Conservation (phyloP, 2,113 vertebrate genomes). For the Hiodon alosoides region DNA sequence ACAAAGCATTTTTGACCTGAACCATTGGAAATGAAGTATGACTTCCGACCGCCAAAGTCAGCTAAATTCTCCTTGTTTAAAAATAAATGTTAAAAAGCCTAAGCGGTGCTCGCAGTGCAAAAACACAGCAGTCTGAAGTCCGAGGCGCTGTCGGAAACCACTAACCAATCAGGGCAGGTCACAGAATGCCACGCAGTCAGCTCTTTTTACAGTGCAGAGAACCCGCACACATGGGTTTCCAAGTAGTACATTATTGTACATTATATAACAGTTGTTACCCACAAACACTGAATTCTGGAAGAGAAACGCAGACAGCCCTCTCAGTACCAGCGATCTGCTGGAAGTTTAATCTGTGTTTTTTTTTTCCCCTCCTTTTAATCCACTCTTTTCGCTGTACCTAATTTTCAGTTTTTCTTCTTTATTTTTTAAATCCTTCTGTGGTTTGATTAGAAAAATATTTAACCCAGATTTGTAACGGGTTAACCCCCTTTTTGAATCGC, state of each 20-base stretch:
- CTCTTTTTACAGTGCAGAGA: no score
- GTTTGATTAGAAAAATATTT: constrained; percentile 4
- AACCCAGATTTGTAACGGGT: constrained; percentile 4
- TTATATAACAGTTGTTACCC: neutral
- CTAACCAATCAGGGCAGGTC: neutral
- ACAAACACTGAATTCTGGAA: neutral
- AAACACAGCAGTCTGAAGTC: no score
- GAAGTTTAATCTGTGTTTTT: neutral
- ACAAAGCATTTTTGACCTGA: no score
- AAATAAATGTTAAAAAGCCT: no score
- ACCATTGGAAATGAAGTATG: no score
- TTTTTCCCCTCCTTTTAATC: neutral
- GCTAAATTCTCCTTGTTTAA: no score
- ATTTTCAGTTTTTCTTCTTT: neutral
- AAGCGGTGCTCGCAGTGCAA: no score
- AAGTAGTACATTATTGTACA: neutral
- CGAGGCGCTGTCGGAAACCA: neutral
- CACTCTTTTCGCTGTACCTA: constrained; percentile 2
- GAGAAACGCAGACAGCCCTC: neutral
- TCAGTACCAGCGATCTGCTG: neutral
- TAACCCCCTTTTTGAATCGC: neutral
- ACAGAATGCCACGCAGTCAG: neutral
- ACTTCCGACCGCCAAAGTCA: no score
- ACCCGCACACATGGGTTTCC: no score
- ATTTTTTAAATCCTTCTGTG: constrained; percentile 11